Base-by-base conservation (phyloP, 2,888 invertebrate species). In the Phanerotoma sp. region DNA sequence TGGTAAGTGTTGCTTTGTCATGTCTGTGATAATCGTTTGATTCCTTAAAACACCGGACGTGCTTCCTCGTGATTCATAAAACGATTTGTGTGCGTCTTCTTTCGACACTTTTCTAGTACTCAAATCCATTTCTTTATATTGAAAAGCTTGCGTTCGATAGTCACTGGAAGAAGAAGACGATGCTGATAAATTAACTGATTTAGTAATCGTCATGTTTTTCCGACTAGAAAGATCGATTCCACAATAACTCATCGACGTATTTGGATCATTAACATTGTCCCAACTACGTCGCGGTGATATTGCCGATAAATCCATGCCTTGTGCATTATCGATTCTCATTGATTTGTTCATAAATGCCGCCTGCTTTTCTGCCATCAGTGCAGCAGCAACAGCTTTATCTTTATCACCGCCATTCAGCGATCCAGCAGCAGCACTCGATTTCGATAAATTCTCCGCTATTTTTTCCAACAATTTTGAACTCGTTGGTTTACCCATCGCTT, bases 181-280 rank as follows among this genome's bases (percentile, higher is more conserved):
- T n/a, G n/a, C n/a, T 20, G 64, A 61, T n/a, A 68, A 10, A n/a
- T 33, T 10, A 5, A 15, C 21, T 32, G 32, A n/a, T n/a, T n/a
- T 33, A 15, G 62, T 32, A n/a, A 59, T 45, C 51, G 68, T 69
- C 6, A 61, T 61, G 45, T 55, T 42, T 56, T 75, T 75, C 21
- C 73, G 72, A 69, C 72, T 77, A 52, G 76, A 76, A 33, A 77
- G 60, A 66, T 77, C 76, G 22, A 77, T 74, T 6, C 77, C 71
- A 1, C 75, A 75, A 41, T 74, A 76, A 58, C 74, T 74, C 33
- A 74, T 66, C 0, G 75, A 74, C 41, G 66, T 66, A 5, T 55
- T 61, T 38, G 63, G 68, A n/a, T 74, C 72, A 21, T 62, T 68
- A 1, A 63, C 46, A 15, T 48, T 67, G 42, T 75, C 74, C 71